phyloP scores from a whole-genome alignment of 2,113 vertebrate species.

The Chroicocephalus ridibundus region DNA sequence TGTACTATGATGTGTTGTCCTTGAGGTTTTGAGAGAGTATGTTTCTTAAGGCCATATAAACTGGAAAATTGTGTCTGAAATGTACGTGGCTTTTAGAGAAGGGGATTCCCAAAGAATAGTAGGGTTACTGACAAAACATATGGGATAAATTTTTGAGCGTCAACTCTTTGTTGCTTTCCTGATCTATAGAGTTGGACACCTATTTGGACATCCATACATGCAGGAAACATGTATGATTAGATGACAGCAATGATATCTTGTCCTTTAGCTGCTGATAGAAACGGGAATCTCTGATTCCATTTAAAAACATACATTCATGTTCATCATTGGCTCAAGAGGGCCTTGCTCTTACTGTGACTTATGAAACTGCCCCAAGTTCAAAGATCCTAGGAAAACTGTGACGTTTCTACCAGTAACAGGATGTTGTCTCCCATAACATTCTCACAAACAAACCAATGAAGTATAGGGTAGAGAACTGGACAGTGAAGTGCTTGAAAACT shows the following conservation, averaged over 20 bases:
- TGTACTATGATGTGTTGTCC: not conserved
- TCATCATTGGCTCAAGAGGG: not conserved
- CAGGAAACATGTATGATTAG: not conserved
- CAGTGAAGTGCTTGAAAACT: not conserved
- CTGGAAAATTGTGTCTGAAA: not conserved
- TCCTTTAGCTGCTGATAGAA: not conserved
- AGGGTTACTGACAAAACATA: not conserved
- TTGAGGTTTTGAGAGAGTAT: not conserved
- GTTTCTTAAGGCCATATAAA: not conserved
- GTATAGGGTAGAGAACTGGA: not conserved
- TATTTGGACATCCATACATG: not conserved
- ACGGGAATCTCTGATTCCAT: not conserved
- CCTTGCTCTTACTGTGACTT: not conserved
- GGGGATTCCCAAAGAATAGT: not conserved
- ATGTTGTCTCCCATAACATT: not conserved
- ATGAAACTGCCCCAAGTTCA: not conserved
- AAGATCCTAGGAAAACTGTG: not conserved
- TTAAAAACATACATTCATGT: not conserved
- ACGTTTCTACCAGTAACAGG: not conserved
- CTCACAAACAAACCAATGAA: not conserved
- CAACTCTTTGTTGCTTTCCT: not conserved
- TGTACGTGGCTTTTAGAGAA: not conserved
- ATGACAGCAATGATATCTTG: not conserved
- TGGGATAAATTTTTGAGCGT: not conserved
- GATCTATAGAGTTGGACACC: not conserved